Evolutionary conservation across 1,140 invertebrate genomes (phyloP).

Genomic region (Drosophila mayri): DNA sequence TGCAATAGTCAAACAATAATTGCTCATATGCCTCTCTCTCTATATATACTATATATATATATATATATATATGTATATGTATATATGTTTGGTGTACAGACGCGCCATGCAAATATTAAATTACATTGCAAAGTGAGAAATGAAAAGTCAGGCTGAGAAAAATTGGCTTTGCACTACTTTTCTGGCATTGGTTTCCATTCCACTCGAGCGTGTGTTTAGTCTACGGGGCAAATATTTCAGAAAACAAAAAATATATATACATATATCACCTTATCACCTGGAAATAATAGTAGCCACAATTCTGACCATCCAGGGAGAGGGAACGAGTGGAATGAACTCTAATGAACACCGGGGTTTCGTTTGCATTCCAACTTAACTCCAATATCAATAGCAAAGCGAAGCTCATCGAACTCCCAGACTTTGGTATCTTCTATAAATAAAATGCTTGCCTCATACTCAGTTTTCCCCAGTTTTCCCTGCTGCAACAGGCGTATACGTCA

Average conservation of each 20-base stretch:
- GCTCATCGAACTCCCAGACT: slow-evolving; percentile 2
- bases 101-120: slow-evolving; percentile 67
- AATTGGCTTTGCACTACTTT: slow-evolving; percentile 35
- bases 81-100: slow-evolving; percentile 20
- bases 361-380: slow-evolving; percentile 10
- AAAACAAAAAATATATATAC: not conserved
- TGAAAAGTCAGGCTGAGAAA: slow-evolving; percentile 28
- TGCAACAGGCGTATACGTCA: slow-evolving; percentile 28
- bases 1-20: slow-evolving; percentile 76
- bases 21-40: slow-evolving; percentile 30
- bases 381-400: slow-evolving; percentile 15
- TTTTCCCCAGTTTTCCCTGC: not conserved
- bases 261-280: slow-evolving; percentile 1
- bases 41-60: not conserved
- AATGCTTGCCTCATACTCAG: slow-evolving; percentile 49
- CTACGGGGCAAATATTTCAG: slow-evolving; percentile 35
- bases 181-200: slow-evolving; percentile 20
- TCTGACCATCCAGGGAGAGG: not conserved
- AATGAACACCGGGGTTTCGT: slow-evolving; percentile 1
- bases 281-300: not conserved
- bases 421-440: slow-evolving; percentile 68
- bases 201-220: slow-evolving; percentile 56
- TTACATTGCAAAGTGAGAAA: slow-evolving; percentile 55
- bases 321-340: slow-evolving; percentile 20
- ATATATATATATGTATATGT: not conserved